Conservation (phyloP, 2,888 invertebrate species). For the Gari tellinella region DNA sequence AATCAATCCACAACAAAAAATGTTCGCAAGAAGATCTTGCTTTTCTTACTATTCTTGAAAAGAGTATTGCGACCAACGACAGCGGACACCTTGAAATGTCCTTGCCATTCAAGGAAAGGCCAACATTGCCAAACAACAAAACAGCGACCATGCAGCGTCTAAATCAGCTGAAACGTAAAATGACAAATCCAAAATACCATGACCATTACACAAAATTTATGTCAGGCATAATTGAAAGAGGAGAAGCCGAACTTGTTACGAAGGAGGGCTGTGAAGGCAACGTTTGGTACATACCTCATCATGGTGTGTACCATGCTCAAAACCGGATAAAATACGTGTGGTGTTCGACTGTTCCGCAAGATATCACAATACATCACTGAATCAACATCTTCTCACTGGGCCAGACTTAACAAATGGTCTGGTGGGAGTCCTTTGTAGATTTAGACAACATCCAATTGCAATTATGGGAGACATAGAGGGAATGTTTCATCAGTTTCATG, state of each 20-base stretch:
- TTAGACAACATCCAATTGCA: constrained; percentile 46
- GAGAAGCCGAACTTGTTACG: constrained; percentile 26
- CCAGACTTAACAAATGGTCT: constrained; percentile 57
- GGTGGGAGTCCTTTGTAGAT: constrained; percentile 48
- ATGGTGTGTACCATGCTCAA: constrained; percentile 39
- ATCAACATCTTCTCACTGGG: constrained; percentile 38
- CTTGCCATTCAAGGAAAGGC: constrained; percentile 42
- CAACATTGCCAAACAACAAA: constrained; percentile 36
- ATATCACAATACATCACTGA: constrained; percentile 14
- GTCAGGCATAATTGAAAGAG: constrained; percentile 21
- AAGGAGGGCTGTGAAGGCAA: not conserved
- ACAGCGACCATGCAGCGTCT: constrained; percentile 14
- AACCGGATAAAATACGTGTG: constrained; percentile 53
- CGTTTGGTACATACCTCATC: constrained; percentile 61
- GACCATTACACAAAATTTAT: constrained; percentile 37
- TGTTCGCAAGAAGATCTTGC: constrained; percentile 4
- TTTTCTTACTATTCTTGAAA: constrained; percentile 2
- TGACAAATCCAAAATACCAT: constrained; percentile 15
- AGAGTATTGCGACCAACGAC: not conserved
- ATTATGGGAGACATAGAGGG: constrained; percentile 57
- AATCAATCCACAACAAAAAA: not conserved
- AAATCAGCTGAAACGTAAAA: constrained; percentile 20
- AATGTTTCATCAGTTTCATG: constrained; percentile 61
- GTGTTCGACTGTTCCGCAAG: constrained; percentile 53
- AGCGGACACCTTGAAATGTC: constrained; percentile 24